Evolutionary conservation across 2,797 vertebrate species (phyloP).

Genomic region (Pelochelys cantorii): DNA sequence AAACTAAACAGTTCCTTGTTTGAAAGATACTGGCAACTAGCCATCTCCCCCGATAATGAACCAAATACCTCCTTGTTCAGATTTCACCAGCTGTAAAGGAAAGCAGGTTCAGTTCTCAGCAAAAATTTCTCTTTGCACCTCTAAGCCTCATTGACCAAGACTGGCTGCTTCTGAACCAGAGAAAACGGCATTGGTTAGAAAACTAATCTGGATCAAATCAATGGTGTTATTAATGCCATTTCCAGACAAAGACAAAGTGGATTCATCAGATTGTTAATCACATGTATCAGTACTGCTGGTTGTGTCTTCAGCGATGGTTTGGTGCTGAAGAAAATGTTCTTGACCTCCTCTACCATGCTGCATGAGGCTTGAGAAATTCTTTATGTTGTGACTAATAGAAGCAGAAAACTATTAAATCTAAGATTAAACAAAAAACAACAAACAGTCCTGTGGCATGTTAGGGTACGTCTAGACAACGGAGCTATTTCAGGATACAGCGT

Average conservation of each 20-base stretch:
- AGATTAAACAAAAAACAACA: too few relatives aligned
- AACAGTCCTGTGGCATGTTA: too few relatives aligned
- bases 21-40: not conserved
- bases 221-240: not conserved
- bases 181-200: not conserved
- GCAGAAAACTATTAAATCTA: not conserved
- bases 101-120: not conserved
- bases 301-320: not conserved
- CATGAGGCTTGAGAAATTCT: not conserved
- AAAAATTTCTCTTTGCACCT: not conserved
- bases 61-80: not conserved
- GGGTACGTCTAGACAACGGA: too few relatives aligned
- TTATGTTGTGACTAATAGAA: not conserved
- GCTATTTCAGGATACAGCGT: too few relatives aligned
- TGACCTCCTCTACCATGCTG: not conserved
- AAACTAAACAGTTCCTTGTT: not conserved
- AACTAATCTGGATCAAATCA: constrained; percentile 6
- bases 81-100: not conserved
- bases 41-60: not conserved
- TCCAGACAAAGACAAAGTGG: not conserved
- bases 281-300: not conserved
- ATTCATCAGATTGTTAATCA: not conserved
- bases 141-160: not conserved
- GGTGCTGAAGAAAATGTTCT: not conserved
- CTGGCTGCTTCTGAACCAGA: not conserved